These are phyloP conservation scores for Oncopeltus fasciatus DNA, from an alignment of 1,140 invertebrate genomes.

Conservation along the genomic window DNA sequence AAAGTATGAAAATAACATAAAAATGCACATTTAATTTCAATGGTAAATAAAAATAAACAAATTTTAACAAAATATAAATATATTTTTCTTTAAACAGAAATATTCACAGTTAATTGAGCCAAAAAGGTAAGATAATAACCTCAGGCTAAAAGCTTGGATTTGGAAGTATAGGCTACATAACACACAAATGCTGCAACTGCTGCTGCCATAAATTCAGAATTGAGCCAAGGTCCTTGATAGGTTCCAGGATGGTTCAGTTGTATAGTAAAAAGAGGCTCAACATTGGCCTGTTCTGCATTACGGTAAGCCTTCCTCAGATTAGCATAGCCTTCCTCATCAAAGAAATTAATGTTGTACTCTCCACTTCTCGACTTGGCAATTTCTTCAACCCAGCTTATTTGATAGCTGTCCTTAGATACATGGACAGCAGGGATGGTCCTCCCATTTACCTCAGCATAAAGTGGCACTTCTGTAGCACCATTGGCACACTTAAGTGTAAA, in stretches of 20 bases:
- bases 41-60: not conserved
- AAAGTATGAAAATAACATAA: no score
- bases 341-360: conserved; percentile 62
- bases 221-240: conserved; percentile 81
- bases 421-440: conserved; percentile 64
- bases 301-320: conserved; percentile 60
- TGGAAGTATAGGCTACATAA: conserved; percentile 72
- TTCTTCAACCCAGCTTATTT: conserved; percentile 76
- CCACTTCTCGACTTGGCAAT: conserved; percentile 63
- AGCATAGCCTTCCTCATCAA: conserved; percentile 81
- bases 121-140: no score
- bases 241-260: conserved; percentile 67
- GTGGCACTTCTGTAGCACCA: conserved; percentile 44
- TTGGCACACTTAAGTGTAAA: conserved; percentile 54
- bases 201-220: conserved; percentile 79
- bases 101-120: no score
- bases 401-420: conserved; percentile 52
- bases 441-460: conserved; percentile 77
- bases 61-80: not conserved
- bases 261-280: conserved; percentile 61
- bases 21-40: no score
- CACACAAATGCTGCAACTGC: conserved; percentile 61
- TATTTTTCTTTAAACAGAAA: not conserved
- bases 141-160: conserved; percentile 62
- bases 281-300: conserved; percentile 47